Conservation (phyloP, 2,888 invertebrate species). For the Drosophila merina region DNA sequence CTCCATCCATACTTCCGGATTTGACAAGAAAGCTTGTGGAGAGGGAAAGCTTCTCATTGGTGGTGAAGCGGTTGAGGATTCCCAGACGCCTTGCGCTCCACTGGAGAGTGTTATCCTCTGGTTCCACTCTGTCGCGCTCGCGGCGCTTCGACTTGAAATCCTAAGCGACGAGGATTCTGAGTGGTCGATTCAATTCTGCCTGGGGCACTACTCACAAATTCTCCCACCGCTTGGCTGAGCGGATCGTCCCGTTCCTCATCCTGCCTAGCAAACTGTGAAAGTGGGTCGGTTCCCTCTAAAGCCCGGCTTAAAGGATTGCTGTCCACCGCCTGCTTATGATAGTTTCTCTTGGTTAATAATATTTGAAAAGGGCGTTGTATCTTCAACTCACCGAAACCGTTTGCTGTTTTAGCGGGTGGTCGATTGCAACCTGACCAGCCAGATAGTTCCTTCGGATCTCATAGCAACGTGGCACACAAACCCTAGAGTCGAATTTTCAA, state of each 20-base stretch:
- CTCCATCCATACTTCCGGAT: slow-evolving; percentile 85
- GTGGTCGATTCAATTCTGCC: neutral
- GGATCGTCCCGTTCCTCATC: slow-evolving; percentile 87
- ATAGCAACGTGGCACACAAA: slow-evolving; percentile 79
- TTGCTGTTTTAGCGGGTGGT: slow-evolving; percentile 87
- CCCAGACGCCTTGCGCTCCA: slow-evolving; percentile 90
- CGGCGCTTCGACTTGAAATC: slow-evolving; percentile 51
- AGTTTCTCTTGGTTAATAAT: neutral
- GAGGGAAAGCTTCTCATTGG: slow-evolving; percentile 96
- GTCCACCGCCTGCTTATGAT: slow-evolving; percentile 84
- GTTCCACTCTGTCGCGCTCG: slow-evolving; percentile 62
- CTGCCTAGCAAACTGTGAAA: slow-evolving; percentile 88
- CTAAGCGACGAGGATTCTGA: slow-evolving; percentile 1
- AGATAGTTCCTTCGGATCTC: slow-evolving; percentile 73
- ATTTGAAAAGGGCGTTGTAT: slow-evolving; percentile 14
- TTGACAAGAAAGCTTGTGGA: slow-evolving; percentile 91
- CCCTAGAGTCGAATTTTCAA: slow-evolving; percentile 59
- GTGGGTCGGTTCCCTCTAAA: slow-evolving; percentile 90
- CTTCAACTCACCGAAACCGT: slow-evolving; percentile 82
- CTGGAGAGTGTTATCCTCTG: slow-evolving; percentile 85
- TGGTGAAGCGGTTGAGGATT: slow-evolving; percentile 96
- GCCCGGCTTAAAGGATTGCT: slow-evolving; percentile 81
- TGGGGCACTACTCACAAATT: neutral
- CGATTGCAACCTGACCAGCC: slow-evolving; percentile 80
- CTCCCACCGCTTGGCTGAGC: slow-evolving; percentile 85